phyloP scores from a whole-genome alignment of 2,888 invertebrate species.

The Drosophila tripunctata region DNA sequence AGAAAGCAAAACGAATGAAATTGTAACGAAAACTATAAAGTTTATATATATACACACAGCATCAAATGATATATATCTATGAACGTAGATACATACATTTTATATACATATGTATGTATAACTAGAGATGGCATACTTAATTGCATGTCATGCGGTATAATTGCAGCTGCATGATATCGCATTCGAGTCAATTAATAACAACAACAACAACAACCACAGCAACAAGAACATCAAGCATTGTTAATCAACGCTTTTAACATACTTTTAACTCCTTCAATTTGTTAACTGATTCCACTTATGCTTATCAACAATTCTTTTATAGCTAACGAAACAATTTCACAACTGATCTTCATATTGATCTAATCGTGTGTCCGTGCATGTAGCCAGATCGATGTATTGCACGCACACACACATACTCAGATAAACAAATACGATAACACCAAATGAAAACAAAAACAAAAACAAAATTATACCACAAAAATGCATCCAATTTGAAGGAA shows the following conservation, averaged over 20 bases:
- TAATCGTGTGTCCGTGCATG: constrained; percentile 10
- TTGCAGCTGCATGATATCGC: constrained; percentile 27
- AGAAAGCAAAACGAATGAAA: constrained; percentile 29
- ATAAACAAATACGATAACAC: constrained; percentile 28
- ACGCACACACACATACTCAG: neutral
- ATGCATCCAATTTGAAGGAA: constrained; percentile 33
- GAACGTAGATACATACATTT: constrained; percentile 25
- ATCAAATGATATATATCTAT: constrained; percentile 25
- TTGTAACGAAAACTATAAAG: constrained; percentile 53
- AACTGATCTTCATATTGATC: constrained; percentile 26
- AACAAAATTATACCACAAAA: constrained; percentile 16
- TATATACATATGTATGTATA: constrained; percentile 27
- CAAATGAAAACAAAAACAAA: constrained; percentile 5
- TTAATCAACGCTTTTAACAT: constrained; percentile 28
- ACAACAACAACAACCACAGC: constrained; percentile 11
- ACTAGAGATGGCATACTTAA: constrained; percentile 26
- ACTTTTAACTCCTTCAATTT: constrained; percentile 23
- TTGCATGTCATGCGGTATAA: constrained; percentile 33
- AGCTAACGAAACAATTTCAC: constrained; percentile 33
- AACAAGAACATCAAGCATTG: constrained; percentile 22
- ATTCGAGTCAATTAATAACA: constrained; percentile 64
- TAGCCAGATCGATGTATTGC: constrained; percentile 13
- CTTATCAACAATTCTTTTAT: constrained; percentile 17
- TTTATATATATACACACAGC: constrained; percentile 51
- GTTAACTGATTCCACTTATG: constrained; percentile 12